Percentiles rank a stretch among this genome's conserved stretches.
These are phyloP conservation scores for Orycteropus afer DNA, from an alignment of 2,113 vertebrate genomes.

Conservation along the genomic window DNA sequence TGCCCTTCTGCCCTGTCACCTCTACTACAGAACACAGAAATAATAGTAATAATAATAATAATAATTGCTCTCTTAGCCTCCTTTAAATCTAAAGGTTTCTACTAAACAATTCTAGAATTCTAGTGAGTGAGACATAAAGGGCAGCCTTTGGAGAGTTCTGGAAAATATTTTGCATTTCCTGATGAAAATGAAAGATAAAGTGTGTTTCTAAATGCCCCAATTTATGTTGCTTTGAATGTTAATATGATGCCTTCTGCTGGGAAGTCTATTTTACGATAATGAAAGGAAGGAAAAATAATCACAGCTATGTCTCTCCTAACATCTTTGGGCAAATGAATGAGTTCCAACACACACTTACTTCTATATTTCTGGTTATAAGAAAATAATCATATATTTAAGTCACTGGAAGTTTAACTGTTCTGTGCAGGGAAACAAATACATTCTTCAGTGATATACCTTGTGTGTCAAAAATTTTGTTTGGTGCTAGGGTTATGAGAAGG, in stretches of 20 bases:
- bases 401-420: background rate
- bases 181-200: background rate
- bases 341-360: background rate
- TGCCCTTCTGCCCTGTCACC: background rate
- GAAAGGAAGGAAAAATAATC: background rate
- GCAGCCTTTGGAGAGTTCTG: background rate
- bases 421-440: background rate
- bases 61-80: background rate
- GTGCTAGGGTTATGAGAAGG: background rate
- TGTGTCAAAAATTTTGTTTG: background rate
- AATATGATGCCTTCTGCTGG: background rate
- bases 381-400: background rate
- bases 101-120: background rate
- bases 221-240: background rate
- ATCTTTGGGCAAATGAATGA: background rate
- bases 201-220: background rate
- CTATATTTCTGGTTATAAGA: background rate
- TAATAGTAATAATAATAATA: background rate
- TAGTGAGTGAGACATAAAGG: background rate
- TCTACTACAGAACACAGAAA: background rate
- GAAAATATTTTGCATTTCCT: background rate
- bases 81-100: background rate
- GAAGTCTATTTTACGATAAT: background rate
- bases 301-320: background rate
- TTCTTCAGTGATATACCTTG: background rate